Conservation (phyloP, 1,140 invertebrate species). For the Homarus americanus region DNA sequence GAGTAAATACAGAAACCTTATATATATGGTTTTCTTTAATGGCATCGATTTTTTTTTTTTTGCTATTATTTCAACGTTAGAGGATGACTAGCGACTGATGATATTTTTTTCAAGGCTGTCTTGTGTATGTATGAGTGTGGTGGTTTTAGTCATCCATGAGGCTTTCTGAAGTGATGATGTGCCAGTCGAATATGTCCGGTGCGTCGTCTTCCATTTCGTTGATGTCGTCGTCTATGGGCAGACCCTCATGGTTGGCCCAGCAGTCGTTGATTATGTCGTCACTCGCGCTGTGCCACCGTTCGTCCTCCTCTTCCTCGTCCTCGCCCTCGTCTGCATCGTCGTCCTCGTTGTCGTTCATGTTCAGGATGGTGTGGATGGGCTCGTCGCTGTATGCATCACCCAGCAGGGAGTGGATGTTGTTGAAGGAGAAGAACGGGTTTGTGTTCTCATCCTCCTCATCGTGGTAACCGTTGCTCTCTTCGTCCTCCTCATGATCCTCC, state of each 20-base stretch:
- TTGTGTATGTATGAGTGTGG: too few relatives aligned
- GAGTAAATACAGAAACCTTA: too few relatives aligned
- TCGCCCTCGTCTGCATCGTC: constrained; percentile 5
- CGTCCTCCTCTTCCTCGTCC: constrained; percentile 35
- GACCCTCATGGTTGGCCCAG: background rate
- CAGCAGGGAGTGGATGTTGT: background rate
- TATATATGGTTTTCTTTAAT: too few relatives aligned
- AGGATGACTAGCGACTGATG: too few relatives aligned
- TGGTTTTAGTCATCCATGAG: constrained; percentile 1
- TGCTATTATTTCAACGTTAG: too few relatives aligned
- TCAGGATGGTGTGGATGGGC: background rate
- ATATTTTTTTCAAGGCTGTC: too few relatives aligned
- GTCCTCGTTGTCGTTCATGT: background rate
- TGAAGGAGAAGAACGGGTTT: background rate
- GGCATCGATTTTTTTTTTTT: too few relatives aligned
- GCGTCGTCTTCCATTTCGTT: background rate
- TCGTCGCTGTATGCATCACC: background rate
- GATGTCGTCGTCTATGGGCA: background rate
- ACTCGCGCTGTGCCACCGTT: constrained; percentile 24
- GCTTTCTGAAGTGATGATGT: background rate
- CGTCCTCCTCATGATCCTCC: background rate
- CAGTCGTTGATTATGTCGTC: background rate
- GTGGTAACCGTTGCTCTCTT: background rate
- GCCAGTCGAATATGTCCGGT: constrained; percentile 10
- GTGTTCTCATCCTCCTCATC: constrained; percentile 8